These are phyloP conservation scores for Leptobrachium leishanense DNA, from an alignment of 2,113 vertebrate genomes.

Conservation along the genomic window DNA sequence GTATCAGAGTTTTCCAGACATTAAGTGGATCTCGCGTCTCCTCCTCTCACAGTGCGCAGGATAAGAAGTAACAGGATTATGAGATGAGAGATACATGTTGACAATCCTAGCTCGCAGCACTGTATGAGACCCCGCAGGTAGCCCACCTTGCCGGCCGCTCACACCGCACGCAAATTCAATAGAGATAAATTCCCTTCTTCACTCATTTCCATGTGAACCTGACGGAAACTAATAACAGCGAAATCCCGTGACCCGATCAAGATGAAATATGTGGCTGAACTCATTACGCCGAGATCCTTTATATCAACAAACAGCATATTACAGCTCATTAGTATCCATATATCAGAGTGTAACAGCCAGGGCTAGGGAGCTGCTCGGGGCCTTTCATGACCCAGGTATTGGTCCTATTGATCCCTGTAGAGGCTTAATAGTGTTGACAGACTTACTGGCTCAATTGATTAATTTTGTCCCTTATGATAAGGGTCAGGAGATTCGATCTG, in stretches of 20 bases:
- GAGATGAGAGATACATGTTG: neutral
- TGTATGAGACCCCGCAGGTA: neutral
- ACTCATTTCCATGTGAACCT: neutral
- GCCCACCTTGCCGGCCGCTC: neutral
- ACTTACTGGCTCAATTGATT: conserved; percentile 24
- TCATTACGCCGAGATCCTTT: neutral
- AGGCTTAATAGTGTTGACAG: conserved; percentile 13
- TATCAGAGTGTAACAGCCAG: neutral
- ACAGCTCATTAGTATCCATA: conserved; percentile 13
- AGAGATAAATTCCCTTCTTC: neutral
- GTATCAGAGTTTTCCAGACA: no score
- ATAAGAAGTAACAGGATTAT: neutral
- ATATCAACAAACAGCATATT: conserved; percentile 16
- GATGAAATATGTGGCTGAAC: neutral
- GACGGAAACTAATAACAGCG: neutral
- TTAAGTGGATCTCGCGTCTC: neutral
- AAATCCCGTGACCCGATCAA: neutral
- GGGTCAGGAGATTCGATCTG: conserved; percentile 5
- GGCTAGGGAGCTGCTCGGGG: neutral
- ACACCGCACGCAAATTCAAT: neutral
- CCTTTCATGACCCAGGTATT: conserved; percentile 11
- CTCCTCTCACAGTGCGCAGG: neutral
- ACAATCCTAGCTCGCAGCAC: neutral
- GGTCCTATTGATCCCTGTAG: conserved; percentile 13
- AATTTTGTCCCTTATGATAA: neutral